A percentile compares a stretch with the other conserved stretches of the same genome.
Evolutionary conservation across 2,888 invertebrate species (phyloP).

Genomic region (Ametastegia equiseti): DNA sequence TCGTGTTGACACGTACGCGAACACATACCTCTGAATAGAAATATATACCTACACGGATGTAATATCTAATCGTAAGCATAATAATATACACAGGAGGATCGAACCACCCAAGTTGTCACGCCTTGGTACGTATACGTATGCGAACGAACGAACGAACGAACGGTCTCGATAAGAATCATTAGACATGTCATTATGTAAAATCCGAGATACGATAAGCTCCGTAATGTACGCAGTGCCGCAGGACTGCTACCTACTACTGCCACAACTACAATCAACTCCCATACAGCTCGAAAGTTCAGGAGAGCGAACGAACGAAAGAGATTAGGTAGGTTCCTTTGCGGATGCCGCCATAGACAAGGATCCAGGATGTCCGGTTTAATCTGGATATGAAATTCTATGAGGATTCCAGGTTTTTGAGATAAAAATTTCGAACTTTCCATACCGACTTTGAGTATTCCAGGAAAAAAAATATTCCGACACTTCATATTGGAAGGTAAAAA

Average conservation of each 20-base stretch:
- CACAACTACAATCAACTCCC: too few species aligned
- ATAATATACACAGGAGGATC: neutral
- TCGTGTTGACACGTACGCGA: neutral
- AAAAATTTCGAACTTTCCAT: neutral
- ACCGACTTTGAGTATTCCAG: too few species aligned
- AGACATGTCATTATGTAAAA: constrained; percentile 35
- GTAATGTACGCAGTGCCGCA: neutral
- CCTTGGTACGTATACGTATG: too few species aligned
- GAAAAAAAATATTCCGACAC: too few species aligned
- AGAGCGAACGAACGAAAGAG: neutral
- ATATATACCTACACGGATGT: neutral
- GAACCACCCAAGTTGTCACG: constrained; percentile 11
- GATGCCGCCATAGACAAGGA: too few species aligned
- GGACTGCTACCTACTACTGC: neutral
- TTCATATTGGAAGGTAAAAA: too few species aligned
- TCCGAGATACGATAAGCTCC: constrained; percentile 19
- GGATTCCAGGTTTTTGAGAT: too few species aligned
- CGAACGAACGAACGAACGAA: too few species aligned
- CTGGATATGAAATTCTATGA: too few species aligned
- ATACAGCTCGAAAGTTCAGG: neutral
- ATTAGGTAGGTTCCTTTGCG: neutral
- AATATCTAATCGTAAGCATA: neutral
- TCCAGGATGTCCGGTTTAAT: too few species aligned
- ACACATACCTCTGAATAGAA: neutral
- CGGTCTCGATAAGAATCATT: constrained; percentile 27